Evolutionary conservation across 2,797 vertebrate species (phyloP).

Genomic region (Epinephelus awoara): DNA sequence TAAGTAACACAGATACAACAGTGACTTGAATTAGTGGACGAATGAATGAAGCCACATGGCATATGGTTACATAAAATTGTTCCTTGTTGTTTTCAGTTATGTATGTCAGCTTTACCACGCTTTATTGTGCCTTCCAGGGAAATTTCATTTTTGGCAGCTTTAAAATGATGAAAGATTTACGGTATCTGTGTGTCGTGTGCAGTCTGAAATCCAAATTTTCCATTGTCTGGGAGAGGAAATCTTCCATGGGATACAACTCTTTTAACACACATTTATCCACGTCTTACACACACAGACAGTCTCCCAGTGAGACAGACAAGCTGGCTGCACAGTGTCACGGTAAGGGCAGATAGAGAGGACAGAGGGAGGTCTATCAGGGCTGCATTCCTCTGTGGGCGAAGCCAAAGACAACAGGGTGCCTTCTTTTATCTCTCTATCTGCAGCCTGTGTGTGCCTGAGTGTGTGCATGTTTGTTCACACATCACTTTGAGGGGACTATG

Average conservation of each 20-base stretch:
- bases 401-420: too few species aligned
- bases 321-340: too few species aligned
- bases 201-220: neutral
- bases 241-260: neutral
- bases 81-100: neutral
- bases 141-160: neutral
- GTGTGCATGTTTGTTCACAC: neutral
- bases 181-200: neutral
- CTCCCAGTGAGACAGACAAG: slow-evolving; percentile 1
- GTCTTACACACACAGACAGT: neutral
- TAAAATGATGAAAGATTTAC: neutral
- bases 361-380: too few species aligned
- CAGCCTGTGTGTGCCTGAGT: slow-evolving; percentile 9
- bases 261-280: neutral
- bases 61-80: neutral
- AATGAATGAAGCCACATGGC: neutral
- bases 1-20: neutral
- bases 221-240: neutral
- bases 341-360: too few species aligned
- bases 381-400: too few species aligned
- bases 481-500: neutral
- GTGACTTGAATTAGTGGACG: neutral
- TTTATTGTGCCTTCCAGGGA: neutral
- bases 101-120: neutral
- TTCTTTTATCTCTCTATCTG: too few species aligned